phyloP scores from a whole-genome alignment of 2,113 vertebrate genomes.

The Ciconia maguari region DNA sequence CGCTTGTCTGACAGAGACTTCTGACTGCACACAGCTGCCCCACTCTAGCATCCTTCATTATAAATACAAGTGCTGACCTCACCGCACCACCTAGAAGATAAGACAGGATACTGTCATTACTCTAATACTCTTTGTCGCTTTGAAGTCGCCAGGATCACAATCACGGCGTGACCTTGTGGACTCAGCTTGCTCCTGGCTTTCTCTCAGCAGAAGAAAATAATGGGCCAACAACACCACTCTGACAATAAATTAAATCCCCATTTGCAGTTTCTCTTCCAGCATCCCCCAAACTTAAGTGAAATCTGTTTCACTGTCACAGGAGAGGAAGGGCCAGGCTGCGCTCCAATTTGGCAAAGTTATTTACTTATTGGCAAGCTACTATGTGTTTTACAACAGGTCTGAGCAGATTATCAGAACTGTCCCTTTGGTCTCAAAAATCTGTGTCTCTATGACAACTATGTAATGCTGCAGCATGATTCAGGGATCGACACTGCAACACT shows the following conservation, averaged over 20 bases:
- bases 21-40: neutral
- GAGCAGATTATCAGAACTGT: neutral
- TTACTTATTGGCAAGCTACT: neutral
- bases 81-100: neutral
- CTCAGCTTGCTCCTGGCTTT: neutral
- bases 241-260: neutral
- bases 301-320: neutral
- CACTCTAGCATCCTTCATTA: neutral
- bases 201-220: neutral
- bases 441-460: conserved; percentile 44
- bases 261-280: neutral
- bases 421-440: conserved; percentile 19
- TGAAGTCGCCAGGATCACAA: neutral
- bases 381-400: neutral
- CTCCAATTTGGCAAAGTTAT: neutral
- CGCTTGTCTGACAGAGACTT: neutral
- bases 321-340: neutral
- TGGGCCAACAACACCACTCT: neutral
- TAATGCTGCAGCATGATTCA: conserved; percentile 16
- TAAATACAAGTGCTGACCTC: neutral
- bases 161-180: neutral
- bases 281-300: neutral
- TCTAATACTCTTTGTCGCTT: neutral
- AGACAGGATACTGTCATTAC: neutral
- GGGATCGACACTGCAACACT: neutral